Evolutionary conservation across 2,113 vertebrate genomes (phyloP).

Genomic region (Channa maculata): DNA sequence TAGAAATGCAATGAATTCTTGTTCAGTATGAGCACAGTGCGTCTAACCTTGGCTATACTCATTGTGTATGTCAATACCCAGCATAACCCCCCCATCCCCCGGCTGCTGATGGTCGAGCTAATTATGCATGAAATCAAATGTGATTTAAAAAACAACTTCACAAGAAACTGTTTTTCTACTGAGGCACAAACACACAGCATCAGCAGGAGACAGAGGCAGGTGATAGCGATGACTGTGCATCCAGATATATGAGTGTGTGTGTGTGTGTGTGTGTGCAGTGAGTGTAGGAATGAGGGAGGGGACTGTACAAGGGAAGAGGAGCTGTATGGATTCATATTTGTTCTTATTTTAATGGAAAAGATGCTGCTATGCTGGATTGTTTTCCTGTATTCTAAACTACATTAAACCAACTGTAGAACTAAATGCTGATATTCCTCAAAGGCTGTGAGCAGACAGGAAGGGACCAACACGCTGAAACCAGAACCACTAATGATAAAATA

Average conservation of each 20-base stretch:
- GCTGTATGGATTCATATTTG: background rate
- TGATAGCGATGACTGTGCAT: constrained; percentile 16
- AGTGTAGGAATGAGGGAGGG: background rate
- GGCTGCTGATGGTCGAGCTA: constrained; percentile 78
- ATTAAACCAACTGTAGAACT: too few species aligned
- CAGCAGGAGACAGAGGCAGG: constrained; percentile 48
- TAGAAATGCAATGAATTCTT: constrained; percentile 30
- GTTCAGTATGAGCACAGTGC: background rate
- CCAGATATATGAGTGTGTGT: background rate
- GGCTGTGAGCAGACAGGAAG: too few species aligned
- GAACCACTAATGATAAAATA: too few species aligned
- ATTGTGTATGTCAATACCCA: constrained; percentile 35
- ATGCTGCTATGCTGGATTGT: too few species aligned
- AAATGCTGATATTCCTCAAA: too few species aligned
- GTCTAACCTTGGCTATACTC: constrained; percentile 12
- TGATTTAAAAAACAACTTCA: constrained; percentile 77
- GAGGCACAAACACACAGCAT: background rate
- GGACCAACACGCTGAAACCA: too few species aligned
- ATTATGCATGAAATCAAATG: constrained; percentile 87
- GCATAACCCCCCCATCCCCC: constrained; percentile 40
- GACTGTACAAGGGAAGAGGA: constrained; percentile 3
- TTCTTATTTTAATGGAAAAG: background rate
- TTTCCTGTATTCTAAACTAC: background rate
- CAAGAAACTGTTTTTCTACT: constrained; percentile 46
- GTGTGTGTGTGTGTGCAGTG: constrained; percentile 27